phyloP scores from a whole-genome alignment of 2,888 invertebrate genomes.

The Morpho deidamia region DNA sequence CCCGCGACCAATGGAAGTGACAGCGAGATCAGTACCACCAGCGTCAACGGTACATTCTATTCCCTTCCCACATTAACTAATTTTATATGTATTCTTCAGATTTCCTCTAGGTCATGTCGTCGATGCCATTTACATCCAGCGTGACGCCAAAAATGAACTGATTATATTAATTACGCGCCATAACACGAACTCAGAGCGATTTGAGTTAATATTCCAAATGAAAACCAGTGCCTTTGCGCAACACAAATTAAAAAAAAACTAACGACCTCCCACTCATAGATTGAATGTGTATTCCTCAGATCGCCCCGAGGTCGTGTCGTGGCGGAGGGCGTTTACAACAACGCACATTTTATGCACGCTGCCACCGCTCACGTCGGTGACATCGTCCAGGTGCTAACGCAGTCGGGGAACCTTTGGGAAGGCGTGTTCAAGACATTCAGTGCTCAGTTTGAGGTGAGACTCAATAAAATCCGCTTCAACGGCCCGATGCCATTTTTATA shows the following conservation, averaged over 20 bases:
- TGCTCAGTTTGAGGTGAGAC: constrained; percentile 87
- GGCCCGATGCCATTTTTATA: too few species aligned
- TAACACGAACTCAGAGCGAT: background rate
- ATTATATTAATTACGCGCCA: too few species aligned
- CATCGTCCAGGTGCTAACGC: constrained; percentile 87
- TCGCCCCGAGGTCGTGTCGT: constrained; percentile 84
- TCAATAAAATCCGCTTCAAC: too few species aligned
- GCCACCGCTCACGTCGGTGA: constrained; percentile 91
- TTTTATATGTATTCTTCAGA: too few species aligned
- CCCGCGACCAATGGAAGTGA: too few species aligned
- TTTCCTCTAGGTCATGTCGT: too few species aligned
- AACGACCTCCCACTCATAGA: background rate
- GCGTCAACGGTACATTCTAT: too few species aligned
- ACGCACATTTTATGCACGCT: constrained; percentile 94
- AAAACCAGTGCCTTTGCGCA: background rate
- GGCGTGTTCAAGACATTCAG: constrained; percentile 95
- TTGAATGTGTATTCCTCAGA: constrained; percentile 47
- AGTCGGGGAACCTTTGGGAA: constrained; percentile 91
- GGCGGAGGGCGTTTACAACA: constrained; percentile 93
- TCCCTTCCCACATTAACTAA: too few species aligned
- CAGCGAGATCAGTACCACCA: too few species aligned
- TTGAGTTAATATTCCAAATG: background rate
- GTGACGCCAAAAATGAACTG: too few species aligned
- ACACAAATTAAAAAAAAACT: too few species aligned
- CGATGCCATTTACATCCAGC: too few species aligned